These are phyloP conservation scores for Dasyurus viverrinus DNA, from an alignment of 2,113 vertebrate genomes.

Conservation along the genomic window DNA sequence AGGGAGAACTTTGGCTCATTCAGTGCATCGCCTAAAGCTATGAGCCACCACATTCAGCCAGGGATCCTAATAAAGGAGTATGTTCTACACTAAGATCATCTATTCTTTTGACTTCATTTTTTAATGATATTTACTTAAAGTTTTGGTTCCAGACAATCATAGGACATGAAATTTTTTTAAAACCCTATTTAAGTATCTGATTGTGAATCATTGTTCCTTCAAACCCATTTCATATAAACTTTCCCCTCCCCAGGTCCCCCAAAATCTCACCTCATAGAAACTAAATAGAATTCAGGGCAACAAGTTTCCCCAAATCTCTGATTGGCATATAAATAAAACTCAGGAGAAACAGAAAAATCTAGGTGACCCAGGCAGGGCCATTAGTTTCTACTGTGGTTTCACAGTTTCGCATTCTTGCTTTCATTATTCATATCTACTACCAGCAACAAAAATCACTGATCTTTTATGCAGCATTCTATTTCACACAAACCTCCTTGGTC, in stretches of 20 bases:
- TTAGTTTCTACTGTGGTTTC: background rate
- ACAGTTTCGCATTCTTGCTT: background rate
- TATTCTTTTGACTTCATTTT: background rate
- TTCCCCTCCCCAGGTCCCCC: background rate
- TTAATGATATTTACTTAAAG: background rate
- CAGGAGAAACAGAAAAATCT: background rate
- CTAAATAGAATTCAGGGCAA: background rate
- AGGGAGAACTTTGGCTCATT: background rate
- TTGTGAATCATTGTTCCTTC: background rate
- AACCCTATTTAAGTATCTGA: background rate
- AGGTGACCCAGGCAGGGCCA: constrained; percentile 1
- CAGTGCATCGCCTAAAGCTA: background rate
- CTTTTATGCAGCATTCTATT: background rate
- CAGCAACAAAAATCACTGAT: background rate
- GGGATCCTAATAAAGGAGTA: background rate
- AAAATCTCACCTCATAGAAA: background rate
- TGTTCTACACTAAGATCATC: background rate
- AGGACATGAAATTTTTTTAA: background rate
- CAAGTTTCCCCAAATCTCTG: background rate
- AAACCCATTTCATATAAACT: background rate
- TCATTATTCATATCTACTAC: background rate
- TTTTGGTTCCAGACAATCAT: background rate
- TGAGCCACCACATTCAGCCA: background rate
- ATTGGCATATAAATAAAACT: background rate
- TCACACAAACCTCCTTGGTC: background rate